Evolutionary conservation across 2,113 vertebrate genomes (phyloP).

Genomic region (Menura novaehollandiae): DNA sequence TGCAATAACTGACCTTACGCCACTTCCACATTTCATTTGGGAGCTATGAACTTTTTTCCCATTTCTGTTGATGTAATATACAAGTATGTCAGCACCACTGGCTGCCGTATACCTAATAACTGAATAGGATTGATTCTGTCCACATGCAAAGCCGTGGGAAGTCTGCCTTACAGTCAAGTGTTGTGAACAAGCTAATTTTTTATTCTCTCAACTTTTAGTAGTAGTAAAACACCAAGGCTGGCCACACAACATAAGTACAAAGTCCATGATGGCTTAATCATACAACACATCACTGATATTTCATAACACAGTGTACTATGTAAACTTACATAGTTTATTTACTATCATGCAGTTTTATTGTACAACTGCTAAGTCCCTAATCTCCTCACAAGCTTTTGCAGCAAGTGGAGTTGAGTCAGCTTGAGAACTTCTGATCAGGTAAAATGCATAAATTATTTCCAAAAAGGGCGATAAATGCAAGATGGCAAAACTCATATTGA

Average conservation of each 20-base stretch:
- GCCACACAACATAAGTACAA: not conserved
- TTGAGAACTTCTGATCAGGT: not conserved
- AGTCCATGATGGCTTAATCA: not conserved
- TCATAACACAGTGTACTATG: not conserved
- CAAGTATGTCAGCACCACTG: not conserved
- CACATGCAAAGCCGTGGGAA: not conserved
- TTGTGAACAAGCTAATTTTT: not conserved
- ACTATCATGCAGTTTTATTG: not conserved
- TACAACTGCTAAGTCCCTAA: not conserved
- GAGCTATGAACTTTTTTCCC: not conserved
- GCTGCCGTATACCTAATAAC: too few relatives aligned
- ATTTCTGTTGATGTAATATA: not conserved
- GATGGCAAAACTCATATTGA: not conserved
- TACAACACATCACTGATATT: not conserved
- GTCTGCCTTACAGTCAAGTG: not conserved
- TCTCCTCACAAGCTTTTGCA: not conserved
- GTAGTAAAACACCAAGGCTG: not conserved
- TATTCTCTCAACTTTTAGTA: not conserved
- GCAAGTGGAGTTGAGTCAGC: not conserved
- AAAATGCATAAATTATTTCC: not conserved
- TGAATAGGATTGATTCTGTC: not conserved
- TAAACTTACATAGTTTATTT: not conserved
- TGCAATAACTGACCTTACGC: not conserved
- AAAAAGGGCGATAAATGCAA: not conserved
- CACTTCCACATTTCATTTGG: not conserved